Base-by-base conservation (phyloP, 2,113 vertebrate species). In the Hyperoodon ampullatus region DNA sequence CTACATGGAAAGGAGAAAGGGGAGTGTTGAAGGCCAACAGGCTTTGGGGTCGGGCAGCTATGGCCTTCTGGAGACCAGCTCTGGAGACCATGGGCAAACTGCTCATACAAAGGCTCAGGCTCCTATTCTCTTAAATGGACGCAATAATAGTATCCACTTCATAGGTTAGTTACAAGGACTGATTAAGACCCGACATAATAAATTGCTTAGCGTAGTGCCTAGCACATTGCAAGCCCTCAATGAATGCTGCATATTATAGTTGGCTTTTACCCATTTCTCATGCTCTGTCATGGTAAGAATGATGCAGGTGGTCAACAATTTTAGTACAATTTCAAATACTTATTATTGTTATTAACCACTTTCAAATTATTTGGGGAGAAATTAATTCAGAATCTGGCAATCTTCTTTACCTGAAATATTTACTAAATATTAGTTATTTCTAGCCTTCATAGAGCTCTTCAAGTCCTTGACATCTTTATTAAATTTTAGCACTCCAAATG, bases 401-500 rank as follows among this genome's bases (percentile, higher is more conserved):
- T 74, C 18, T 55, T 42, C 50, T 74, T 92, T 72, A n/a, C 65
- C 39, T 12, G 19, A 74, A 85, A 33, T 90, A 74, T 21, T 94
- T 88, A 18, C 61, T 77, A 66, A 82, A 68, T 66, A 81, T 91
- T 93, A 81, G 55, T 65, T 58, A 80, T 74, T 89, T 83, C 53
- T 85, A 94, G 53, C 26, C 5, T 2, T 63, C 21, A 77, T 60
- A 55, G 65, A 97, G 11, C n/a, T 87, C 47, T 82, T 78, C 39
- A 95, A 85, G 26, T 70, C 47, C 58, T 85, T 89, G 72, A 91
- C 3, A 65, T 61, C 28, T 21, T 75, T 93, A 87, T 90, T 87
- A 95, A 93, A 88, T 90, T 74, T 87, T 88, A 93, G 35, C 61
- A 60, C 30, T 90, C 30, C 42, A 87, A 84, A 47, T 77, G n/a